phyloP scores from a whole-genome alignment of 1,140 invertebrate species.

The Tetramorium simillimum region DNA sequence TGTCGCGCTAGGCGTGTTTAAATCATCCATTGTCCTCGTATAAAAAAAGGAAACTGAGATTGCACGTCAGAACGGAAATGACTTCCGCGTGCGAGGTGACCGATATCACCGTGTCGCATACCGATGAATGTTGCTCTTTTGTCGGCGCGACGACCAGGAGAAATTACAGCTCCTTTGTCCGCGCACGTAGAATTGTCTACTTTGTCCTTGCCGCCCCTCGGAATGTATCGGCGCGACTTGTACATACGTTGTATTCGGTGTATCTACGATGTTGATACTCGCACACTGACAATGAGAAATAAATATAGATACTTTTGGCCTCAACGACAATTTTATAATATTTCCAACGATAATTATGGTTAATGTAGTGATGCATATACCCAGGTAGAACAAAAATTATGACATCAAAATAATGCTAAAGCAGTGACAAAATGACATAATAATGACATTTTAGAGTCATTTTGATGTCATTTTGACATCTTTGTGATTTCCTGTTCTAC shows the following conservation, averaged over 20 bases:
- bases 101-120: constrained; percentile 3
- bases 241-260: background rate
- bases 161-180: constrained; percentile 6
- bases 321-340: no score
- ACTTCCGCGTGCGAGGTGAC: constrained; percentile 10
- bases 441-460: no score
- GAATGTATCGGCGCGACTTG: background rate
- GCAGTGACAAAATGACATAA: no score
- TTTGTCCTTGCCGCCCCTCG: background rate
- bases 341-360: no score
- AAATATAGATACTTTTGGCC: no score
- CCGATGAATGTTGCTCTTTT: constrained; percentile 25
- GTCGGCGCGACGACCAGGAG: background rate
- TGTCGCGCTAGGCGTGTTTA: background rate
- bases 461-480: no score
- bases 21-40: background rate
- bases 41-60: constrained; percentile 9
- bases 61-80: constrained; percentile 17
- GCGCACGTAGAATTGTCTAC: background rate
- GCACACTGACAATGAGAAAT: no score
- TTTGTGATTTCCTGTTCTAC: no score
- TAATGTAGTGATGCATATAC: no score
- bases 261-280: background rate
- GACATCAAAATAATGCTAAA: no score
- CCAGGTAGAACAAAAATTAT: no score